phyloP scores from a whole-genome alignment of 64 coral and sea anemone species.

The Hydrozoanthus tunicans region DNA sequence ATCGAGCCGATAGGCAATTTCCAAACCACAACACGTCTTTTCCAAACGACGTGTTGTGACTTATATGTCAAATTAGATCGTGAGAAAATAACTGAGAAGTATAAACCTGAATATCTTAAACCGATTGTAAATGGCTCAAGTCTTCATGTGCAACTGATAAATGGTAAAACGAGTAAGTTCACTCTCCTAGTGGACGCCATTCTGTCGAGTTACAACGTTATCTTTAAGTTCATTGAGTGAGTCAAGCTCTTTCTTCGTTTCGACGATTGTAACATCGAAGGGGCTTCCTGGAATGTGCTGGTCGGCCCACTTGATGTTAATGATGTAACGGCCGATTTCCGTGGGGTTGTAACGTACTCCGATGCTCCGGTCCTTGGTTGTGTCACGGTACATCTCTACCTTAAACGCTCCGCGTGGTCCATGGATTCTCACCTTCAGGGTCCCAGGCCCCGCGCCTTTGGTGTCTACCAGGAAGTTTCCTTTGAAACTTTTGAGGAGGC shows the following conservation, averaged over 20 bases:
- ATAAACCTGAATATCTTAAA: background rate
- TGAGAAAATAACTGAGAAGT: background rate
- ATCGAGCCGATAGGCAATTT: no score
- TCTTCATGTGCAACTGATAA: background rate
- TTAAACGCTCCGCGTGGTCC: constrained; percentile 95
- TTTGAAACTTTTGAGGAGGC: constrained; percentile 74
- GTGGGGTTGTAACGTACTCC: constrained; percentile 97
- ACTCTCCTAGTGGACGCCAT: constrained; percentile 6
- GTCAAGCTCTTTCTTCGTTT: constrained; percentile 80
- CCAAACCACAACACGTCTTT: no score
- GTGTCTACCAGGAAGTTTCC: constrained; percentile 97
- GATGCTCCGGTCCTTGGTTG: constrained; percentile 81
- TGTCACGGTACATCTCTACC: constrained; percentile 99
- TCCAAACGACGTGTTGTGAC: no score
- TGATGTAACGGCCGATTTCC: constrained; percentile 84
- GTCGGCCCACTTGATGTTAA: constrained; percentile 96
- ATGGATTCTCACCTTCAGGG: constrained; percentile 92
- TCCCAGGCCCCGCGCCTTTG: constrained; percentile 96
- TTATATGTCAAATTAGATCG: no score
- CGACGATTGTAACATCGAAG: constrained; percentile 83
- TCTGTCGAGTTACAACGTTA: constrained; percentile 59
- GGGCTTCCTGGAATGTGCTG: constrained; percentile 92
- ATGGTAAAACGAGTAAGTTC: background rate
- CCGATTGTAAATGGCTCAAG: background rate
- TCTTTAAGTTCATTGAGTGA: constrained; percentile 74